phyloP scores from a whole-genome alignment of 2,888 invertebrate genomes.

The Eupithecia vulgata region DNA sequence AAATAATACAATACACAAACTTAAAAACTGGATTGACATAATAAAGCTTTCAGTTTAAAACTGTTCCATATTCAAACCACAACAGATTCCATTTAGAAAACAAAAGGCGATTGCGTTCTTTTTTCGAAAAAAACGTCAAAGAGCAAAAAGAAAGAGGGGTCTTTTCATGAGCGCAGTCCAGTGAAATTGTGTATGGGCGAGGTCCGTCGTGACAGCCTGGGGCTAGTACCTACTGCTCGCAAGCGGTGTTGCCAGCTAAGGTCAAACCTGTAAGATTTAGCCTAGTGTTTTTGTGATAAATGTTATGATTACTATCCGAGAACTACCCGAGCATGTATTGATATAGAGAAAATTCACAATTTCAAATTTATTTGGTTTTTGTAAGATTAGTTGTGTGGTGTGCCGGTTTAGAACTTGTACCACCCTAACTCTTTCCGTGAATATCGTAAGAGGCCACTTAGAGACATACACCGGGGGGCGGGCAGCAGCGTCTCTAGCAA shows the following conservation, averaged over 20 bases:
- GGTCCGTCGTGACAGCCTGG: conserved; percentile 73
- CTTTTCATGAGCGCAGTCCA: conserved; percentile 65
- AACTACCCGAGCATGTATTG: neutral
- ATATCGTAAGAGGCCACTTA: too few relatives aligned
- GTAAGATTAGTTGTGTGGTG: too few relatives aligned
- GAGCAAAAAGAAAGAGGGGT: conserved; percentile 54
- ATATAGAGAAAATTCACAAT: neutral
- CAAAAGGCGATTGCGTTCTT: conserved; percentile 48
- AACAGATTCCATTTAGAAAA: conserved; percentile 41
- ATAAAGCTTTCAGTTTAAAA: conserved; percentile 18
- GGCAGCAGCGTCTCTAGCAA: too few relatives aligned
- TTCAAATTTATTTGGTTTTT: neutral
- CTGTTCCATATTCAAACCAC: conserved; percentile 34
- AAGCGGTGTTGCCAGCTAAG: conserved; percentile 50
- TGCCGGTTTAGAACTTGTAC: too few relatives aligned
- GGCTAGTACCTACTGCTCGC: conserved; percentile 65
- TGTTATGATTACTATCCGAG: neutral
- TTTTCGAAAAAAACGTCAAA: conserved; percentile 50
- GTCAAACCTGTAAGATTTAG: conserved; percentile 16
- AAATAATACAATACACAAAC: neutral
- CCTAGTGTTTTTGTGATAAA: neutral
- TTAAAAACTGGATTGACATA: neutral
- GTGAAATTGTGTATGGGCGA: conserved; percentile 66
- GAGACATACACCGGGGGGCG: too few relatives aligned
- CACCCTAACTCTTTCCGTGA: too few relatives aligned